A percentile compares a stretch with the other conserved stretches of the same genome.
phyloP scores from a whole-genome alignment of 1,140 invertebrate genomes.

The Sipha flava region DNA sequence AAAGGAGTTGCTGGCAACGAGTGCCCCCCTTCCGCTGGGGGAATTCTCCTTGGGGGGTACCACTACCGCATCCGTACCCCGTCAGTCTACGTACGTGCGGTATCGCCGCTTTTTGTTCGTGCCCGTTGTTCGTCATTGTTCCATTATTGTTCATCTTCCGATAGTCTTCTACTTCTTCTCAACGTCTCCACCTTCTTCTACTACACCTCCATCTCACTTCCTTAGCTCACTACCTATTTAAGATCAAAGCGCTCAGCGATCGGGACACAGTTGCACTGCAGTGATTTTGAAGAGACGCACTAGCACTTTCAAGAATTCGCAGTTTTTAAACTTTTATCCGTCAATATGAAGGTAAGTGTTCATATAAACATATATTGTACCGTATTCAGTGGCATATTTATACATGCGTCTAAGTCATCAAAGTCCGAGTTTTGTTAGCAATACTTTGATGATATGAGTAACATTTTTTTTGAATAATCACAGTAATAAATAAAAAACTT shows the following conservation, averaged over 20 bases:
- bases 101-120: not conserved
- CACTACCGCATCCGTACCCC: not conserved
- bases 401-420: too few species aligned
- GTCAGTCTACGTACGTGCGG: not conserved
- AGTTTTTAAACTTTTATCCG: not conserved
- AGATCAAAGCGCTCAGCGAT: not conserved
- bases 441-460: too few species aligned
- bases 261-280: not conserved
- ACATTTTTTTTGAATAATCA: too few species aligned
- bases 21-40: not conserved
- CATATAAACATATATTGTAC: too few species aligned
- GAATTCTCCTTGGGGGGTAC: not conserved
- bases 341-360: not conserved
- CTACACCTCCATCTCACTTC: not conserved
- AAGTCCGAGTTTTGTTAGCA: too few species aligned
- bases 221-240: not conserved
- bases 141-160: not conserved
- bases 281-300: not conserved
- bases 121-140: not conserved
- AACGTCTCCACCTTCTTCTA: not conserved
- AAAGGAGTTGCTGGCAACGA: not conserved
- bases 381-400: too few species aligned
- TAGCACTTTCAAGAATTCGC: not conserved
- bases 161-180: not conserved
- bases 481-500: too few species aligned